These are phyloP conservation scores for Psix sp. DNA, from an alignment of 1,140 invertebrate species.

Conservation along the genomic window DNA sequence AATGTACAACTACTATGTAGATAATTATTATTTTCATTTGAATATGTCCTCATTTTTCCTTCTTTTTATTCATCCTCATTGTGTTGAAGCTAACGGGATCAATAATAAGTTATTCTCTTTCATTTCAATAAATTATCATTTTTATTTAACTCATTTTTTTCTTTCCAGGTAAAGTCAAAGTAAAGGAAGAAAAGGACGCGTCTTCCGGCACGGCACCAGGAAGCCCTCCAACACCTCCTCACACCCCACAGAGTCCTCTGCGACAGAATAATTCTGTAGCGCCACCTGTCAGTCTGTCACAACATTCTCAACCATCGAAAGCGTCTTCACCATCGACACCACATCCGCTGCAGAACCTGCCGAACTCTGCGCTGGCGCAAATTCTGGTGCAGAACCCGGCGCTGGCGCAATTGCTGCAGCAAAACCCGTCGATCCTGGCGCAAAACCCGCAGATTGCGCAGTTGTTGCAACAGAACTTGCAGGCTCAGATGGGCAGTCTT, in stretches of 20 bases:
- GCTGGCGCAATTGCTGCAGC: constrained; percentile 71
- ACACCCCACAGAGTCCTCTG: constrained; percentile 74
- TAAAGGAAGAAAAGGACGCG: constrained; percentile 73
- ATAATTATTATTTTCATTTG: too few species aligned
- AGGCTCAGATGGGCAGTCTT: constrained; percentile 72
- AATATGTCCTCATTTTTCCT: too few species aligned
- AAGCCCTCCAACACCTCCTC: constrained; percentile 75
- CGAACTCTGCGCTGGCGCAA: constrained; percentile 69
- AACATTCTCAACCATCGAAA: constrained; percentile 43
- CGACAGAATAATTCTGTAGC: constrained; percentile 63
- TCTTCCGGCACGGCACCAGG: constrained; percentile 73
- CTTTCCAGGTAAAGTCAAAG: constrained; percentile 68
- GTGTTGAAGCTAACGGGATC: too few species aligned
- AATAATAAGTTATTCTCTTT: too few species aligned
- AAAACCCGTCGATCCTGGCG: constrained; percentile 70
- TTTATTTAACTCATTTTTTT: not conserved
- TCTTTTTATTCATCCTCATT: too few species aligned
- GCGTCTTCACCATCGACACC: constrained; percentile 28
- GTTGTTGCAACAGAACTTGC: constrained; percentile 73
- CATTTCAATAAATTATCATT: too few species aligned
- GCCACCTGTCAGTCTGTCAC: constrained; percentile 54
- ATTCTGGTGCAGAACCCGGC: constrained; percentile 73
- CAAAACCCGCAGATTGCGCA: constrained; percentile 74
- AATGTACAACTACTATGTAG: too few species aligned
- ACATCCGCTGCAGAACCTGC: constrained; percentile 59